Percentiles rank a stretch among this genome's conserved stretches.
Conservation (phyloP, 1,140 invertebrate genomes). For the Eufriesea mexicana region DNA sequence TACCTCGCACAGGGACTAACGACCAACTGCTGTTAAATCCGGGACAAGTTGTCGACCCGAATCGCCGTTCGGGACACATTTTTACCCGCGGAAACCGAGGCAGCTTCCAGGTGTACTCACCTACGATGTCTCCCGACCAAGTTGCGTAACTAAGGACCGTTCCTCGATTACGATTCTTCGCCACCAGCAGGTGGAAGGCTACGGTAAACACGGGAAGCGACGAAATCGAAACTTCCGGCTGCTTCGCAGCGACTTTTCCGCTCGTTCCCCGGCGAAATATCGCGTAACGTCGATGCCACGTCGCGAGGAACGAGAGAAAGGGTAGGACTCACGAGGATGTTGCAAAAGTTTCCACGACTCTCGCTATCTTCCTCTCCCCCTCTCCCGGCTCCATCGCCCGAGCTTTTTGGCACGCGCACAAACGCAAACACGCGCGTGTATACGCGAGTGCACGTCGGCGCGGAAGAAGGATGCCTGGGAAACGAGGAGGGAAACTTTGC, state of each 20-base stretch:
- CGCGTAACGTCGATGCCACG: neutral
- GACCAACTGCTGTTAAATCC: neutral
- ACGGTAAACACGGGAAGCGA: neutral
- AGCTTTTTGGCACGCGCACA: neutral
- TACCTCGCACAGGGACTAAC: neutral
- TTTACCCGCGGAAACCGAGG: neutral
- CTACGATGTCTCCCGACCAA: too few species aligned
- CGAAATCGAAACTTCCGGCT: constrained; percentile 32
- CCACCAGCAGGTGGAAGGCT: too few species aligned
- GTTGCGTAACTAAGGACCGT: too few species aligned
- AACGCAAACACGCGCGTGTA: neutral
- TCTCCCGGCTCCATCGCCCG: too few species aligned
- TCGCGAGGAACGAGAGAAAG: neutral
- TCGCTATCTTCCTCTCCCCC: too few species aligned
- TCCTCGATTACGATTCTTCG: too few species aligned
- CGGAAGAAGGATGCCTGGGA: neutral
- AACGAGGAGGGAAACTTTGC: neutral
- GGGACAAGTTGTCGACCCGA: neutral
- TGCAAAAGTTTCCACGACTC: constrained; percentile 15
- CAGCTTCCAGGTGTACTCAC: too few species aligned
- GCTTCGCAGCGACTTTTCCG: neutral
- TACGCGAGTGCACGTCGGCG: too few species aligned
- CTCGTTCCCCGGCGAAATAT: neutral
- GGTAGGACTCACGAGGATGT: too few species aligned
- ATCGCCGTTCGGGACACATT: neutral